Percentiles rank a stretch among this genome's conserved stretches.
These are phyloP conservation scores for Corythornis madagascariensis DNA, from an alignment of 2,113 vertebrate species.

Conservation along the genomic window DNA sequence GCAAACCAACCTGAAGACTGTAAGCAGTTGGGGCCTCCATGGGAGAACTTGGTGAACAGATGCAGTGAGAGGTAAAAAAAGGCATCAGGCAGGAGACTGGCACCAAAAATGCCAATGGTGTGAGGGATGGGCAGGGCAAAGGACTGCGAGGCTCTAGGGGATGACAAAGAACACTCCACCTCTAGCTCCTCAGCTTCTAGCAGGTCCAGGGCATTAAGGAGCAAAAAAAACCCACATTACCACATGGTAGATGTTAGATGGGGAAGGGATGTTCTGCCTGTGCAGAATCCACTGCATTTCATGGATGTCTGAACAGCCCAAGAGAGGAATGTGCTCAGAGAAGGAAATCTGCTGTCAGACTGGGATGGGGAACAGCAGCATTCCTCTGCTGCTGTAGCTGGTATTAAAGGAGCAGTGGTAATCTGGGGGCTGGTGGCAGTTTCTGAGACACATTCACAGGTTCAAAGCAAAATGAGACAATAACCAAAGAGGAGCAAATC, in stretches of 20 bases:
- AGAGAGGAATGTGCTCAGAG: neutral
- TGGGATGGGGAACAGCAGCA: neutral
- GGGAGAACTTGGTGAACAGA: neutral
- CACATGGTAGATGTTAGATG: neutral
- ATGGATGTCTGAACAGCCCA: neutral
- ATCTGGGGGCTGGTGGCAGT: neutral
- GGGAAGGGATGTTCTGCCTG: neutral
- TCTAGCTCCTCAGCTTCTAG: neutral
- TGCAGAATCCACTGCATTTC: neutral
- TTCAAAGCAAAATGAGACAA: neutral
- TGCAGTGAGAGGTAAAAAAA: neutral
- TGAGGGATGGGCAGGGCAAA: neutral
- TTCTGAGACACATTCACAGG: neutral
- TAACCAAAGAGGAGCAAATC: neutral
- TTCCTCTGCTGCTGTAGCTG: neutral
- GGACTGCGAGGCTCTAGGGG: neutral
- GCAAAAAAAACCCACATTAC: neutral
- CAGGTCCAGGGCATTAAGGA: neutral
- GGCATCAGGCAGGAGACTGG: neutral
- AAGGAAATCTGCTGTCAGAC: neutral
- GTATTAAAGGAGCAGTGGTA: neutral
- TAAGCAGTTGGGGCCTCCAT: neutral
- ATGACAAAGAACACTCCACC: neutral
- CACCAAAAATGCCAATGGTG: neutral
- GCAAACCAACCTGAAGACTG: neutral